These are phyloP conservation scores for Phyllostomus discolor DNA, from an alignment of 2,113 vertebrate genomes.

Conservation along the genomic window DNA sequence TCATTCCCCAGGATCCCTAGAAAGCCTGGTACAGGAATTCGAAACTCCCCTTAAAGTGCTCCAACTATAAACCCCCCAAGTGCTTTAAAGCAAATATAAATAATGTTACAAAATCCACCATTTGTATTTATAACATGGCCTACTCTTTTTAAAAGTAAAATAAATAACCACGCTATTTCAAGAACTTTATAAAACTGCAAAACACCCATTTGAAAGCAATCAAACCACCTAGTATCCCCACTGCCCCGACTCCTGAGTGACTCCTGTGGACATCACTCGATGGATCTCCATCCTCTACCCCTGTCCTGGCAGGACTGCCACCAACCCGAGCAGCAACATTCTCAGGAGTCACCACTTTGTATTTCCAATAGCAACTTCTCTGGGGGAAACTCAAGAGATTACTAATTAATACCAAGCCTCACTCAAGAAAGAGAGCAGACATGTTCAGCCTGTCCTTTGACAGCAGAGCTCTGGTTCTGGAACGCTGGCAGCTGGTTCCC, in stretches of 20 bases:
- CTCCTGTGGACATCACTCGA: not conserved
- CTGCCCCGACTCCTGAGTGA: not conserved
- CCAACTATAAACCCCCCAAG: not conserved
- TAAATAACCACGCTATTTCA: not conserved
- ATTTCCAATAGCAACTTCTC: not conserved
- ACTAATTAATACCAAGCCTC: not conserved
- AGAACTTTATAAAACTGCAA: not conserved
- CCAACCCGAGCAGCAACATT: not conserved
- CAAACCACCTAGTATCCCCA: not conserved
- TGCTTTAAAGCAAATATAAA: not conserved
- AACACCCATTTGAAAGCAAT: not conserved
- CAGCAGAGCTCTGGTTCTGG: not conserved
- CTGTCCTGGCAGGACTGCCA: not conserved
- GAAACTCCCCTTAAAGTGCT: not conserved
- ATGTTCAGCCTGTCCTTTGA: not conserved
- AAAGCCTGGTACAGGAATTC: not conserved
- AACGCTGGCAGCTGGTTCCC: not conserved
- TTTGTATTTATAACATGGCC: not conserved
- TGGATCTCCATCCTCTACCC: not conserved
- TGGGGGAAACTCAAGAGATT: not conserved
- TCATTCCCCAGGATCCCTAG: not conserved
- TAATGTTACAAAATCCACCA: not conserved
- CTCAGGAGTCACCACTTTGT: not conserved
- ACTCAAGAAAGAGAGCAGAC: not conserved
- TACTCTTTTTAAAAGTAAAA: not conserved